phyloP scores from a whole-genome alignment of 1,140 invertebrate species.

The Cheumatopsyche charites region DNA sequence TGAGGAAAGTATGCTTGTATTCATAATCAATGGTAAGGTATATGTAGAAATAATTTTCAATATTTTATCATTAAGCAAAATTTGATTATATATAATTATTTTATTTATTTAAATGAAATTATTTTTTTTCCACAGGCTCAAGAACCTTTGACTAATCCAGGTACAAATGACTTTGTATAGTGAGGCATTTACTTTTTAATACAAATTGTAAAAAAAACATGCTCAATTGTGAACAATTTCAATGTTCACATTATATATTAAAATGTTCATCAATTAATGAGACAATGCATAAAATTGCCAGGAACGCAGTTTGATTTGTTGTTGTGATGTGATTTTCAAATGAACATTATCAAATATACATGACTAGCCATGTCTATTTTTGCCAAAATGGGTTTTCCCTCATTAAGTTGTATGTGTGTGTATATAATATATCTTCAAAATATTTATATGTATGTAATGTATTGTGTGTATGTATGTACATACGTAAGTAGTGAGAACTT shows the following conservation, averaged over 20 bases:
- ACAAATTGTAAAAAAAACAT: conserved; percentile 42
- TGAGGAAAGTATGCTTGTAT: conserved; percentile 52
- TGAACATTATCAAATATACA: neutral
- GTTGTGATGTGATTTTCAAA: conserved; percentile 15
- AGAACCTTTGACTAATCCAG: conserved; percentile 73
- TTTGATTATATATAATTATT: neutral
- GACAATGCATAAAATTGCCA: too few relatives aligned
- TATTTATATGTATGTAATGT: conserved; percentile 18
- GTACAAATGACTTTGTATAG: conserved; percentile 74
- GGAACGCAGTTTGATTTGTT: neutral
- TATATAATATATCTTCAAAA: neutral
- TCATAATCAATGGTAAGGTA: too few relatives aligned
- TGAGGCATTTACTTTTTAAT: conserved; percentile 46
- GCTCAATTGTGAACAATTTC: conserved; percentile 27
- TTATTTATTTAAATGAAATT: conserved; percentile 37
- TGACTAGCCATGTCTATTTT: conserved; percentile 24
- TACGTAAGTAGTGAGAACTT: conserved; percentile 26
- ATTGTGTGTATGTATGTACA: conserved; percentile 22
- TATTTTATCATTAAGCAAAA: too few relatives aligned
- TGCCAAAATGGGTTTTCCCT: conserved; percentile 32
- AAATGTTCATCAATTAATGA: too few relatives aligned
- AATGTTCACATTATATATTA: neutral
- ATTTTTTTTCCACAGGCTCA: conserved; percentile 67
- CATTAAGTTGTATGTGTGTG: conserved; percentile 9
- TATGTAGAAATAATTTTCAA: too few relatives aligned